Evolutionary conservation across 2,797 vertebrate genomes (phyloP), one percentile per base, ranked within the genome.

Genomic region (Chrosomus eos): DNA sequence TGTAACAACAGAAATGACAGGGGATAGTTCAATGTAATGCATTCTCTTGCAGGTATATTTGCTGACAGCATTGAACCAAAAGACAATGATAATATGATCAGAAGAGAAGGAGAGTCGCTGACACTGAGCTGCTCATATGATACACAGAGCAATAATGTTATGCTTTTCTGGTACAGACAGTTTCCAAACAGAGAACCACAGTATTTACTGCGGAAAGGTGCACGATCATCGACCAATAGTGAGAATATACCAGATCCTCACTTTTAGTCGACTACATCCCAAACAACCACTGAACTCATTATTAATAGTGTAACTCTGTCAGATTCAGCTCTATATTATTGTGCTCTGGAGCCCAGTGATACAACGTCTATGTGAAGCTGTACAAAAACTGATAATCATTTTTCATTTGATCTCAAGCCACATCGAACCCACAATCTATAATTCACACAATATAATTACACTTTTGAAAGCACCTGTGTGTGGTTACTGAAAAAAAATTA

Each of bases 201-300:
- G 70, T 90, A 86, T 82, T 70, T 92, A 64, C 67, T 88, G 1
- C 18, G 0, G 3, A 88, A 88, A 85, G 68, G 36, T 78, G 90
- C 36, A 19, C 55, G 7, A 72, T 28, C 28, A 43, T 2, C 0
- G 13, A 76, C 1, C 0, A 0, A 7, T 62, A 3, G 0, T 4
- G 43, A 80, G 1, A 0, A 84, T 26, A 21, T 55, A 10, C 40
- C 82, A 40, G 55, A 86, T 13, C 16, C 0, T 58, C 51, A 1
- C 1, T 76, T 76, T 76, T 21, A 10, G 53, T 26, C 53, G 2
- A 18, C 1, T 40, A 60, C 53, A 60, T 3, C 53, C 0, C 2
- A 5, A 1, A 0, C 5, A 36, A 74, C 66, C 38, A 87, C 76
- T 64, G 75, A 60, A 0, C 16, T 83, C 85, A 55, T 0, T 36